Base-by-base conservation (phyloP, 2,797 vertebrate species). In the Crenuchus spilurus region DNA sequence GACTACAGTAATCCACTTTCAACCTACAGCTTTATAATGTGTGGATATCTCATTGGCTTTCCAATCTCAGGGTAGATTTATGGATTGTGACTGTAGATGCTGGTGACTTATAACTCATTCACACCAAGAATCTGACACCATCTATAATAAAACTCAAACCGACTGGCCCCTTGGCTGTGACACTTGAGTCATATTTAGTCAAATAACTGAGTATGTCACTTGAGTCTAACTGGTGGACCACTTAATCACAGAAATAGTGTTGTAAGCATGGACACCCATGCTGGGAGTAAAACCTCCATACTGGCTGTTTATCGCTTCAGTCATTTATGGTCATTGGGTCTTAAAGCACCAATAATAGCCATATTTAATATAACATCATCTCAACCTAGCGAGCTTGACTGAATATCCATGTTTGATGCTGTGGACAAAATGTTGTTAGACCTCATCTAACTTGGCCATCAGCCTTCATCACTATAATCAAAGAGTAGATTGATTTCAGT, bases 31-130 rank as follows among this genome's bases (percentile, higher is more conserved):
- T 10, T 3, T 0, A 4, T 37, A 14, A 39, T 20, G 9, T 7
- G 9, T 24, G 37, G 24, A 1, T 28, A 20, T 46, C 51, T 74
- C 28, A 28, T 67, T 74, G 54, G 20, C 33, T 66, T 35, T 28
- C 20, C 9, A 30, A 20, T 44, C 16, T 44, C 42, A 60, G 33
- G 33, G 24, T 20, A 67, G 54, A 60, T 68, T 54, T 75, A 63
- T 58, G 37, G 28, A 46, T 30, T 9, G 35, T 52, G 70, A 20
- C 54, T 55, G 28, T 35, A 60, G 68, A 49, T 60, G 33, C 20
- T 39, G 31, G 28, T 51, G 70, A 54, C 39, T 51, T 76, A 37
- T 66, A 61, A 41, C 54, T 77, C 55, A 64, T 68, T 79, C 49
- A 71, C 28, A 74, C 24, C 6, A 42, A 61, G 51, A 52, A 75